A percentile compares a stretch with the other conserved stretches of the same genome.
phyloP scores from a whole-genome alignment of 2,113 vertebrate genomes.

The Cichladusa arquata region DNA sequence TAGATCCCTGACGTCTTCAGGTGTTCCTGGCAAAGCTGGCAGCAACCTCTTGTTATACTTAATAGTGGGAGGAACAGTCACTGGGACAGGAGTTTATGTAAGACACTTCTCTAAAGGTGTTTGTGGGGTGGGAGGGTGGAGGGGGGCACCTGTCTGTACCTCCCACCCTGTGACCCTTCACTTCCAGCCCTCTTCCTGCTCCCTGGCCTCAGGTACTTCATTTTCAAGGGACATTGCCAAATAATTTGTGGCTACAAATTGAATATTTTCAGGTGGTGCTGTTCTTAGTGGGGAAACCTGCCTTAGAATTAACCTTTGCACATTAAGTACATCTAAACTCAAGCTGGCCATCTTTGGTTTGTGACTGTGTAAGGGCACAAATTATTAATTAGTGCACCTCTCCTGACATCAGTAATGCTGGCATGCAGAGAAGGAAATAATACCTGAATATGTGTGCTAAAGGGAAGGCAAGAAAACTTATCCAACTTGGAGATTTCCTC shows the following conservation, averaged over 20 bases:
- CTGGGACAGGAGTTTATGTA: constrained; percentile 81
- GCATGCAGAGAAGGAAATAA: neutral
- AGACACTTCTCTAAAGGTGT: constrained; percentile 57
- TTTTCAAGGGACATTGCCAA: constrained; percentile 50
- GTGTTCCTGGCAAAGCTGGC: constrained; percentile 75
- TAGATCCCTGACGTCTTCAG: constrained; percentile 79
- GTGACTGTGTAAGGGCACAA: neutral
- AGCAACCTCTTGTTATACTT: constrained; percentile 80
- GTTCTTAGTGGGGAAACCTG: neutral
- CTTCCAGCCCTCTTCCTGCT: neutral
- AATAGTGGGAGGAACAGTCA: constrained; percentile 79
- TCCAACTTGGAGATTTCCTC: neutral
- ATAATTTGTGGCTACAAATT: neutral
- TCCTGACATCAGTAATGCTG: neutral
- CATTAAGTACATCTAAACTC: neutral
- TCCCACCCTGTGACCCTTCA: neutral
- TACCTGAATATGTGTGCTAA: neutral
- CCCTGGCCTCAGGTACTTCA: neutral
- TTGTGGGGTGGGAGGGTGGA: constrained; percentile 12
- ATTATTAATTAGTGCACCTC: neutral
- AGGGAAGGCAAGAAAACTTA: neutral
- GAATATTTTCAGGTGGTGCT: neutral
- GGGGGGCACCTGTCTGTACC: neutral
- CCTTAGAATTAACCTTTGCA: neutral
- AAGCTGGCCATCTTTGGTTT: neutral